A percentile compares a stretch with the other conserved stretches of the same genome.
Conservation (phyloP, 2,888 invertebrate species). For the Drosophila quasianomalipes region DNA sequence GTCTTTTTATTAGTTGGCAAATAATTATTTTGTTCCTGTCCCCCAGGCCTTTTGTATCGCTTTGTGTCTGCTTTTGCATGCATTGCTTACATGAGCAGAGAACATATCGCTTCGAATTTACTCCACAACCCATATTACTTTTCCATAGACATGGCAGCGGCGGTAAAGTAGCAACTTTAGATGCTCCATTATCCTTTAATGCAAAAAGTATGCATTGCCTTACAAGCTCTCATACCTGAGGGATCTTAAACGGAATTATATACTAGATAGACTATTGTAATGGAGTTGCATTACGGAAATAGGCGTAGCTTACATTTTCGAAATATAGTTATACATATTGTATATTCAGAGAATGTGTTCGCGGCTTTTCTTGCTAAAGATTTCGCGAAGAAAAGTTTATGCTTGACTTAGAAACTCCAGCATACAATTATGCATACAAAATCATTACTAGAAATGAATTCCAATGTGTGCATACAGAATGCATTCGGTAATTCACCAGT, state of each 20-base stretch:
- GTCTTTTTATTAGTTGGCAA: constrained; percentile 1
- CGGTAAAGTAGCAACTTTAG: background rate
- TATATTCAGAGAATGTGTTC: background rate
- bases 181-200: no score
- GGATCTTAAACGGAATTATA: background rate
- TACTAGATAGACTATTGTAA: background rate
- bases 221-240: background rate
- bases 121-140: background rate
- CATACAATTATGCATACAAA: background rate
- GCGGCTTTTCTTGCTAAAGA: background rate
- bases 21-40: background rate
- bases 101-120: background rate
- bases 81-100: background rate
- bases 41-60: no score
- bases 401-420: background rate
- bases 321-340: background rate
- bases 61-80: background rate
- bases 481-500: background rate
- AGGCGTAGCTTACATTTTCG: background rate
- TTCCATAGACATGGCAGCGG: background rate
- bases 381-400: background rate
- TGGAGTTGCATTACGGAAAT: background rate
- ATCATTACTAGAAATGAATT: background rate
- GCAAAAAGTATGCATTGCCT: background rate
- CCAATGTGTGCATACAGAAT: background rate